These are phyloP conservation scores for Alethe diademata DNA, from an alignment of 2,113 vertebrate genomes.

Conservation along the genomic window DNA sequence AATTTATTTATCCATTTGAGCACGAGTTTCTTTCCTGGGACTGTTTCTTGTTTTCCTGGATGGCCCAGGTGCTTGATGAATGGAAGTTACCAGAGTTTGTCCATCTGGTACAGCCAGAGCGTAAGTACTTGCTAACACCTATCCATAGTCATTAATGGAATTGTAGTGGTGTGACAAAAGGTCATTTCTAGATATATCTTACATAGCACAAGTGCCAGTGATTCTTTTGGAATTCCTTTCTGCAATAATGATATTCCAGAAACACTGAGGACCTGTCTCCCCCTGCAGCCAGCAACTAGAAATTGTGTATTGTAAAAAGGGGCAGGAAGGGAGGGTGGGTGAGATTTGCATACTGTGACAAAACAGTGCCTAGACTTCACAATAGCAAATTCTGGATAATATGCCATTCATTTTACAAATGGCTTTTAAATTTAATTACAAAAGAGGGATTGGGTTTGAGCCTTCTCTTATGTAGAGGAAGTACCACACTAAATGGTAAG, in stretches of 20 bases:
- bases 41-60: not conserved
- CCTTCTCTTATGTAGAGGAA: not conserved
- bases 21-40: not conserved
- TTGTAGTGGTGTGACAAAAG: not conserved
- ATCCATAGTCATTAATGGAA: not conserved
- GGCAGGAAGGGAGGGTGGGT: accelerated
- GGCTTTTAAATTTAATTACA: not conserved
- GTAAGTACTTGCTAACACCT: not conserved
- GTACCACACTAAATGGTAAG: not conserved
- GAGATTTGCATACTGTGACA: not conserved
- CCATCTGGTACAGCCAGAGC: not conserved
- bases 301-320: not conserved
- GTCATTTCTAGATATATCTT: not conserved
- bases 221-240: not conserved
- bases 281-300: not conserved
- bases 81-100: not conserved
- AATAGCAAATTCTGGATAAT: not conserved
- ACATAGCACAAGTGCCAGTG: not conserved
- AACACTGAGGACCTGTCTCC: not conserved
- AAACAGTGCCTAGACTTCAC: not conserved
- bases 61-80: not conserved
- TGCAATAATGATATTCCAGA: not conserved
- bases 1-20: not conserved
- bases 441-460: not conserved
- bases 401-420: not conserved